Evolutionary conservation across 2,888 invertebrate species (phyloP), one percentile per base, ranked within the genome.

Genomic region (Bimastos eiseni): DNA sequence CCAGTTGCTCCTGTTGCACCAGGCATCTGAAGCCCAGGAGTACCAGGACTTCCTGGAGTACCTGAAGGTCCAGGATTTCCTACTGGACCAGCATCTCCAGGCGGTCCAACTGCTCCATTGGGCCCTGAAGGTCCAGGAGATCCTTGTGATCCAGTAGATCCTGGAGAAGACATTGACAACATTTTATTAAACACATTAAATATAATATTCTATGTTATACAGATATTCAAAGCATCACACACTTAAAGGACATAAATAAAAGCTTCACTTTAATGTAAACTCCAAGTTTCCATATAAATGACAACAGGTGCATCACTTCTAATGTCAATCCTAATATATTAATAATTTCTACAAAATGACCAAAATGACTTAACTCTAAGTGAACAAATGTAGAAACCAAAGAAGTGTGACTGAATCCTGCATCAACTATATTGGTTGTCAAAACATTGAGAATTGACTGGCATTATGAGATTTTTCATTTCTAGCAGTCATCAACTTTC

Each of bases 21-120:
- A n/a, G 2, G 1, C 24, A 44, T 19, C 44, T 49, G 70, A 55
- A 11, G 36, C 34, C 89, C 89, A n/a, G 49, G 55, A 34, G 30
- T n/a, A 34, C 89, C 90, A 84, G 86, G 36, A 37, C 33, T 37
- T 89, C 91, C 91, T 49, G 90, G n/a, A 17, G 83, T 30, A 24
- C 92, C 92, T 19, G 88, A 4, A 84, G 86, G 44, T 21, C 92
- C 91, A 41, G 41, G 38, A 34, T 49, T 36, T 15, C 91, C 91
- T 33, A 49, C 44, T 34, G 44, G 34, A 33, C 91, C 91, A 44
- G 15, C 36, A 41, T 88, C 37, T 30, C 91, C 91, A 36, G 90
- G 41, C 21, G 37, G n/a, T 55, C 91, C 91, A 41, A 15, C 21
- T 34, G 90, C 3, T 37, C 90, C 90, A 37, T 13, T 88, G 17